Percentiles rank a stretch among this genome's conserved stretches.
Conservation (phyloP, 2,113 vertebrate genomes). For the Calidris pugnax region DNA sequence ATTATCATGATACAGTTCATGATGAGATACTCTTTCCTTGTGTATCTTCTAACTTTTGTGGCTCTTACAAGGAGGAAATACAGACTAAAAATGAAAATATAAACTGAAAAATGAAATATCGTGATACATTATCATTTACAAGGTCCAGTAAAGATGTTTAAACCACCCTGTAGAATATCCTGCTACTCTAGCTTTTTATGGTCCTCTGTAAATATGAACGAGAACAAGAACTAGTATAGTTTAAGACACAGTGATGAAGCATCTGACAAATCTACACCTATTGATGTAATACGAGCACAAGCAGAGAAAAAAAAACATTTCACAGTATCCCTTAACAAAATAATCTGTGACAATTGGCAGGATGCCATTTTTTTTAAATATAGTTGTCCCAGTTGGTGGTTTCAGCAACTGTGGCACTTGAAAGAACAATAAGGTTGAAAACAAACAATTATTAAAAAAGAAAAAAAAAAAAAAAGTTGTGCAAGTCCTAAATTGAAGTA, state of each 20-base stretch:
- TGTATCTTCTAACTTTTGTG: neutral
- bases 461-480: neutral
- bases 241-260: neutral
- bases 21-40: neutral
- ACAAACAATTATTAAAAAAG: neutral
- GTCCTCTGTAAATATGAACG: neutral
- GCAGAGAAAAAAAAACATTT: slow-evolving; percentile 8
- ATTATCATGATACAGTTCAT: neutral
- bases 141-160: neutral
- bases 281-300: neutral
- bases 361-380: neutral
- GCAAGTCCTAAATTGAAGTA: neutral
- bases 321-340: neutral
- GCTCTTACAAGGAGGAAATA: neutral
- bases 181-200: neutral
- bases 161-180: neutral
- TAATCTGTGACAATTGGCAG: neutral
- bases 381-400: neutral
- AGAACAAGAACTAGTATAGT: neutral
- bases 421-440: neutral
- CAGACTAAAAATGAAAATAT: neutral
- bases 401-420: neutral
- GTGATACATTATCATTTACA: neutral
- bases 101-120: neutral
- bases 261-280: neutral